Percentiles rank a stretch among this genome's conserved stretches.
These are phyloP conservation scores for Pseudochirops cupreus DNA, from an alignment of 2,797 vertebrate genomes.

Conservation along the genomic window DNA sequence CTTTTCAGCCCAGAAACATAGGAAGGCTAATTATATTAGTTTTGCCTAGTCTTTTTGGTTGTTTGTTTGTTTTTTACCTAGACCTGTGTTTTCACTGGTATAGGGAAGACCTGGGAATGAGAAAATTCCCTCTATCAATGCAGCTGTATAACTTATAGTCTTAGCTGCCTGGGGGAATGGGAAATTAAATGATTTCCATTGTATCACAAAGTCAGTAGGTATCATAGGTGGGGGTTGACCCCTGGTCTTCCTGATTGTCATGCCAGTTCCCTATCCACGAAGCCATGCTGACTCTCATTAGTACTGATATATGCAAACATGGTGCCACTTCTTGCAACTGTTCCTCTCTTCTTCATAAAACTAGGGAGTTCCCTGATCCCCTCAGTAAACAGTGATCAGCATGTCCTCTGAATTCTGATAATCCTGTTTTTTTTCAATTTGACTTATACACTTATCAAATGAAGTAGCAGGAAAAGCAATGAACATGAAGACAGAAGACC, in stretches of 20 bases:
- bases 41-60: background rate
- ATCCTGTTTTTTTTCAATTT: background rate
- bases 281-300: background rate
- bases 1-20: background rate
- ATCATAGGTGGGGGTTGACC: background rate
- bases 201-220: background rate
- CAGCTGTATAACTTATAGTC: background rate
- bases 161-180: background rate
- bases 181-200: background rate
- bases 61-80: background rate
- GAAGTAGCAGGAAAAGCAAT: background rate
- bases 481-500: background rate
- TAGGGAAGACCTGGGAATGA: background rate
- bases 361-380: background rate
- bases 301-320: background rate
- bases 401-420: background rate
- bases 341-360: background rate
- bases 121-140: background rate
- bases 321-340: background rate
- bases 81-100: background rate
- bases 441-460: background rate
- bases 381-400: background rate
- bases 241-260: background rate
- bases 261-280: background rate
- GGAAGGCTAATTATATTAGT: background rate